Evolutionary conservation across 1,140 invertebrate species (phyloP).

Genomic region (Liolophura sinensis): DNA sequence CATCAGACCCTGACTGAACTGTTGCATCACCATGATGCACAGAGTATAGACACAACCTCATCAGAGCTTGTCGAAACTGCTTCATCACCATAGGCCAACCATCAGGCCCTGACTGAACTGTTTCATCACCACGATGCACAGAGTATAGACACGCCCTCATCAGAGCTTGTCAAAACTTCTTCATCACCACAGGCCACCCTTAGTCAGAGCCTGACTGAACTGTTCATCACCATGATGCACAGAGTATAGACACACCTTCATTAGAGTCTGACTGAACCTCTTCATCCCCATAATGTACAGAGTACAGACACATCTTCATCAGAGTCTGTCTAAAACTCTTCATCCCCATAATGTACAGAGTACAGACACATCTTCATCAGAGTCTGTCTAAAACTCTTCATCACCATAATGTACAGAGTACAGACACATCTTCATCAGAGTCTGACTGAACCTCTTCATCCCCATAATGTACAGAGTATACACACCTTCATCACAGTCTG

Average conservation of each 20-base stretch:
- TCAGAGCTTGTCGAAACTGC: constrained; percentile 71
- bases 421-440: constrained; percentile 46
- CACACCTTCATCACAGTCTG: constrained; percentile 46
- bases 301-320: constrained; percentile 49
- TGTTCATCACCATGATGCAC: constrained; percentile 87
- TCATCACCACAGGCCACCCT: constrained; percentile 72
- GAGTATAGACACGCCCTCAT: constrained; percentile 31
- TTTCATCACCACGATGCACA: constrained; percentile 89
- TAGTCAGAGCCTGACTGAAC: constrained; percentile 67
- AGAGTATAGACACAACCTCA: constrained; percentile 56
- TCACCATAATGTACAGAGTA: constrained; percentile 85
- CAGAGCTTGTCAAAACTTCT: constrained; percentile 72
- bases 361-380: constrained; percentile 47
- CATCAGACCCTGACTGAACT: constrained; percentile 68
- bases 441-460: constrained; percentile 78
- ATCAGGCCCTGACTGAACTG: constrained; percentile 70
- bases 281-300: constrained; percentile 91
- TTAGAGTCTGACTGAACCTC: constrained; percentile 71
- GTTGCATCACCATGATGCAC: constrained; percentile 87
- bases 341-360: constrained; percentile 92
- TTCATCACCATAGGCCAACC: constrained; percentile 73
- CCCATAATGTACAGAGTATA: constrained; percentile 87
- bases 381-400: constrained; percentile 74
- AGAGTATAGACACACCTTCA: constrained; percentile 56
- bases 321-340: constrained; percentile 74